Evolutionary conservation across 2,888 invertebrate genomes (phyloP), one percentile per base, ranked within the genome.

Genomic region (Drosophila anomelani): DNA sequence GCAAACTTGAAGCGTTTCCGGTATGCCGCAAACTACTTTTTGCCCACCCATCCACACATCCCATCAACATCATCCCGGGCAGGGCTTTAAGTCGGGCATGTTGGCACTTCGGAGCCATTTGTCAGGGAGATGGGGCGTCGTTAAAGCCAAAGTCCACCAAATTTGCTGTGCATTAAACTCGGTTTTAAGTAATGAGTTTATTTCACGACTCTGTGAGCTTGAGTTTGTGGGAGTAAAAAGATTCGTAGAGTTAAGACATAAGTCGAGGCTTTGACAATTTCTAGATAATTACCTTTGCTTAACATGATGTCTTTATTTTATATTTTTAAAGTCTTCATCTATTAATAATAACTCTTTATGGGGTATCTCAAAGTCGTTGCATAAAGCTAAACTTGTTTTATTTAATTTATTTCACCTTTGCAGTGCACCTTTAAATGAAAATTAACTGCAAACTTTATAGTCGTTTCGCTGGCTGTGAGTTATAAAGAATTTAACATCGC

Each of bases 11-110:
- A 88, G 80, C 81, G 81, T 85, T 86, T 88, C 89, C 87, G 90
- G 90, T 76, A 90, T 88, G 85, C 89, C 90, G 76, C 90, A 90
- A 80, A 80, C 80, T 77, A 90, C 80, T 86, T 84, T 76, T 75
- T 39, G 32, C 34, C 34, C 39, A 29, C 36, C 41, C 44, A 13
- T 57, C 34, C 55, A 46, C 64, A 58, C 67, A 41, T 29, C 66
- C 47, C 51, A 38, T 53, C 51, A 53, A 36, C 51, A 36, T 47
- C 47, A 47, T 47, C 47, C 20, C 51, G 9, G 51, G 51, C 51
- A 36, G 63, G 54, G 41, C 59, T 54, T 58, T 26, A 17, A 43
- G 26, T 17, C 8, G 71, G 67, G 67, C 41, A 68, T 68, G 67
- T 26, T 34, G 68, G 68, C 68, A 68, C 68, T 49, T 36, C 15